These are phyloP conservation scores for Pedicia rivosa DNA, from an alignment of 2,888 invertebrate species.

Conservation along the genomic window DNA sequence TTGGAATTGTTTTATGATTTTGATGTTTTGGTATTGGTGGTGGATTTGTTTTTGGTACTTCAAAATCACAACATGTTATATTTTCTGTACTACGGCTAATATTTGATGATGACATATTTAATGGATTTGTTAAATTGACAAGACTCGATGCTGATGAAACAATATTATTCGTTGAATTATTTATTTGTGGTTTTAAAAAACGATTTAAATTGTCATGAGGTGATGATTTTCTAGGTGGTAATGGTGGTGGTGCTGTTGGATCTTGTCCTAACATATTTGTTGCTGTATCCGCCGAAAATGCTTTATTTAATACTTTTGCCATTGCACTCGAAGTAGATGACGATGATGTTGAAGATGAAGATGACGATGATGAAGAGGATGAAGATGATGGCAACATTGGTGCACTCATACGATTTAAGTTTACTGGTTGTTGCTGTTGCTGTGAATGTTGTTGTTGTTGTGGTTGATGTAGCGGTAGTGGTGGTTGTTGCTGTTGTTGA, in stretches of 20 bases:
- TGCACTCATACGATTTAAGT: conserved; percentile 27
- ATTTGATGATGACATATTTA: conserved; percentile 10
- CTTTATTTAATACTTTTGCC: conserved; percentile 13
- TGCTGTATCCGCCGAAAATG: conserved; percentile 16
- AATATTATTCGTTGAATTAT: conserved; percentile 11
- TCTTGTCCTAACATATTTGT: conserved; percentile 8
- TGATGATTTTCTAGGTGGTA: conserved; percentile 42
- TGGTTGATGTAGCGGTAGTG: no score
- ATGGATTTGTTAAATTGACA: conserved; percentile 19
- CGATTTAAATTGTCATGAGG: conserved; percentile 23
- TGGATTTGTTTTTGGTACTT: conserved; percentile 25
- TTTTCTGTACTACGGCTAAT: conserved; percentile 23
- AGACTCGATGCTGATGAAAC: conserved; percentile 19
- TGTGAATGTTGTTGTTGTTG: conserved; percentile 4
- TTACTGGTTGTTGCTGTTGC: conserved; percentile 10
- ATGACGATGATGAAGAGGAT: conserved; percentile 15
- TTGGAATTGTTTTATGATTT: neutral
- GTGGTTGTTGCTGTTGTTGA: no score
- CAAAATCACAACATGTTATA: conserved; percentile 15
- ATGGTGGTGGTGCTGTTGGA: conserved; percentile 32
- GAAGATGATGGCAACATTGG: conserved; percentile 20
- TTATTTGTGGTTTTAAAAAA: conserved; percentile 13
- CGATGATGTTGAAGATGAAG: conserved; percentile 1
- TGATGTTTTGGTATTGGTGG: conserved; percentile 29
- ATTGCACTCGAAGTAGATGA: neutral